phyloP scores from a whole-genome alignment of 1,140 invertebrate species.

The Elymnias hypermnestra region DNA sequence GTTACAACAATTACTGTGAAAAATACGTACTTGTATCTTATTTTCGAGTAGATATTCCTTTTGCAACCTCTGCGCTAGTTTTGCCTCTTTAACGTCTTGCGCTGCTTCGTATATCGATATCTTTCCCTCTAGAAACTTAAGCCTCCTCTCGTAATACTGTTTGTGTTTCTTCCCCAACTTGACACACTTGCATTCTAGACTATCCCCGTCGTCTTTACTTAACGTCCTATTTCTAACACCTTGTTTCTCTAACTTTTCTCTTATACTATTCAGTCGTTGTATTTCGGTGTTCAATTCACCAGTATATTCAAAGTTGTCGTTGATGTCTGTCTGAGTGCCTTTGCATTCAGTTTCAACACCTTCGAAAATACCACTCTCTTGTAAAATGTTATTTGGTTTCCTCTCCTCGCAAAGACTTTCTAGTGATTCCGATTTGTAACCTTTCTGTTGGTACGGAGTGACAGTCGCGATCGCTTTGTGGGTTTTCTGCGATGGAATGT shows the following conservation, averaged over 20 bases:
- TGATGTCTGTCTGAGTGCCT: constrained; percentile 75
- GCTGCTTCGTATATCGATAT: constrained; percentile 78
- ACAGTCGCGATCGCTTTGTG: constrained; percentile 73
- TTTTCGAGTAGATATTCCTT: constrained; percentile 76
- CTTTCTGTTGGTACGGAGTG: constrained; percentile 70
- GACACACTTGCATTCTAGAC: constrained; percentile 65
- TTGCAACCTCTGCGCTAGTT: constrained; percentile 77
- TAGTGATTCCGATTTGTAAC: constrained; percentile 58
- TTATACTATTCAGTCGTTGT: constrained; percentile 76
- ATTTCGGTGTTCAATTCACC: constrained; percentile 75
- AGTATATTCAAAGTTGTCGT: constrained; percentile 65
- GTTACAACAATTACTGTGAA: too few species aligned
- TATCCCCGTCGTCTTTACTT: constrained; percentile 54
- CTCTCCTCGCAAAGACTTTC: constrained; percentile 60
- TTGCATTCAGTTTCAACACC: constrained; percentile 67
- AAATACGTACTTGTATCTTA: constrained; percentile 64
- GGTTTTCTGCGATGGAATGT: constrained; percentile 58
- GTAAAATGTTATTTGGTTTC: constrained; percentile 69
- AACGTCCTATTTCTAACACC: constrained; percentile 71
- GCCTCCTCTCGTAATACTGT: constrained; percentile 78
- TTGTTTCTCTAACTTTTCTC: constrained; percentile 74
- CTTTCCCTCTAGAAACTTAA: constrained; percentile 77
- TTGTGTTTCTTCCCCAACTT: constrained; percentile 74
- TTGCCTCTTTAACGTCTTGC: constrained; percentile 76
- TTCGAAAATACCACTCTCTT: constrained; percentile 82